Evolutionary conservation across 2,113 vertebrate genomes (phyloP), one percentile per base, ranked within the genome.

Genomic region (Channa argus): DNA sequence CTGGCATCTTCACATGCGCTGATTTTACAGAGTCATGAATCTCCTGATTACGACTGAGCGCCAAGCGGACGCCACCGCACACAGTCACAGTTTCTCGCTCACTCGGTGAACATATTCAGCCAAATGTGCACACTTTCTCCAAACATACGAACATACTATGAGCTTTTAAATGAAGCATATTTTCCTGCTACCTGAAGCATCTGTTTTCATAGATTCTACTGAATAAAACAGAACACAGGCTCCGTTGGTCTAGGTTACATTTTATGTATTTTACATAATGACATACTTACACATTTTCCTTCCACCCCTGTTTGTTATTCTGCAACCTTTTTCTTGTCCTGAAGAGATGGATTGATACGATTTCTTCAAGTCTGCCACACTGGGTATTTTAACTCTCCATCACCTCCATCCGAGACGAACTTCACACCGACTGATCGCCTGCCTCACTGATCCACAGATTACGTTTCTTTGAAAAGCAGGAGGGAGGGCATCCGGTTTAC

Each of bases 41-140:
- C 93, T 92, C 94, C 93, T 93, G 50, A 38, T 61, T 24, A 11
- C 58, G 5, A 10, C 65, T 4, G 43, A 85, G 64, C 60, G 50
- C 71, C 46, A n/a, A 44, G 6, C 10, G 10, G 33, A 73, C 38
- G 58, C 12, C 24, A 45, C 36, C 71, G 86, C 79, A 56, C 5
- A 24, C 81, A 92, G 90, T 93, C 91, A 86, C 85, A 89, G 91
- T 95, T 95, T 94, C 65, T 59, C 61, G 59, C 39, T n/a, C 53
- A 53, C 8, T 5, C 34, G 11, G 6, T 10, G 44, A 60, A n/a
- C 33, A 43, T 0, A 41, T 12, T 38, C 63, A 55, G 46, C 65
- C 9, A 2, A 59, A 9, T 3, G 64, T 0, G 6, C 49, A 74
- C 2, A 37, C 47, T 63, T 63, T 63, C 9, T 8, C 15, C 0